Conservation (phyloP, 2,797 vertebrate species). For the Hafferia zeledoni region DNA sequence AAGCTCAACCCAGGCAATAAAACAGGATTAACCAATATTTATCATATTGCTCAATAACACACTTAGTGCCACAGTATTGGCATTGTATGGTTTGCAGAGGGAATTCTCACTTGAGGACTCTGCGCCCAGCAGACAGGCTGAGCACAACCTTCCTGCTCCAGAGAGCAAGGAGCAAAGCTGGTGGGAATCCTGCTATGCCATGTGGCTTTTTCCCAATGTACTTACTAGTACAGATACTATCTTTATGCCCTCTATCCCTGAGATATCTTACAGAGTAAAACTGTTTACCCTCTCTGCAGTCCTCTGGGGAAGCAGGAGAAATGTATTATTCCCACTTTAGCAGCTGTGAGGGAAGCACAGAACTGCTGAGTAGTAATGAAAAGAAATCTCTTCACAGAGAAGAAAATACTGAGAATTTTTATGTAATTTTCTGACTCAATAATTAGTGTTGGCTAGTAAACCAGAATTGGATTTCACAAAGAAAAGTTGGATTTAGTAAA, state of each 20-base stretch:
- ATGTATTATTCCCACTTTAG: fast-evolving
- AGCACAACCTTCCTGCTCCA: not conserved
- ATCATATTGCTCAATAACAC: not conserved
- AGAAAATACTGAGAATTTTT: not conserved
- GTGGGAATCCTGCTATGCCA: not conserved
- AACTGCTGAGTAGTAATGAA: not conserved
- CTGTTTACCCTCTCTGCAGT: not conserved
- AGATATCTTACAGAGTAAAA: not conserved
- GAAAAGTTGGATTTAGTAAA: not conserved
- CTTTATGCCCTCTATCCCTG: not conserved
- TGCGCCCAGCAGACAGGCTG: not conserved
- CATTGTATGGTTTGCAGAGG: not conserved
- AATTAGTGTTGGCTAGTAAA: not conserved
- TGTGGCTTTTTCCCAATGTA: not conserved
- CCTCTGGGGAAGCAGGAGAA: not conserved
- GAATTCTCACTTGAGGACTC: not conserved
- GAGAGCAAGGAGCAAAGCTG: not conserved
- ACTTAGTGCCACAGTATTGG: not conserved
- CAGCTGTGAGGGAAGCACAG: not conserved
- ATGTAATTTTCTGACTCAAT: not conserved
- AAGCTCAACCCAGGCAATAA: not conserved
- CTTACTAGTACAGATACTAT: not conserved
- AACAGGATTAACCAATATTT: not conserved
- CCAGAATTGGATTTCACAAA: not conserved
- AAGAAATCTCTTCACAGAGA: too few relatives aligned